A percentile compares a stretch with the other conserved stretches of the same genome.
These are phyloP conservation scores for Drosophila funebris DNA, from an alignment of 1,140 invertebrate species.

Conservation along the genomic window DNA sequence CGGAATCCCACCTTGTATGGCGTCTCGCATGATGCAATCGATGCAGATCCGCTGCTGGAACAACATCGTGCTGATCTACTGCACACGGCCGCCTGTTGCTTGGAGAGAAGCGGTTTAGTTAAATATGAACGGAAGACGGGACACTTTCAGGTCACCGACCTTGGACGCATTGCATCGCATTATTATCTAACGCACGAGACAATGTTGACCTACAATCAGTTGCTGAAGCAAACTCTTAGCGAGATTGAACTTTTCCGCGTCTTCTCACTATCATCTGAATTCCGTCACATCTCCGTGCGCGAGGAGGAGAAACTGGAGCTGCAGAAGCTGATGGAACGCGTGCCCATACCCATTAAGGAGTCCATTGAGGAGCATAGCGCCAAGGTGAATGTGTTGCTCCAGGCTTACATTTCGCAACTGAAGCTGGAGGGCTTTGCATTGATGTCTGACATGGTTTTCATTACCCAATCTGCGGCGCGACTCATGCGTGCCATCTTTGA, in stretches of 20 bases:
- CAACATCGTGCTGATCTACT: conserved; percentile 96
- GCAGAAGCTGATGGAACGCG: conserved; percentile 98
- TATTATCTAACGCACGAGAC: conserved; percentile 99
- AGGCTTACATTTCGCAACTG: conserved; percentile 99
- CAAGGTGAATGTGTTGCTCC: conserved; percentile 96
- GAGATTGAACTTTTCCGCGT: conserved; percentile 99
- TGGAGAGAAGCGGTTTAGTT: conserved; percentile 96
- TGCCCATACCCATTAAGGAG: conserved; percentile 99
- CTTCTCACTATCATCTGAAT: conserved; percentile 98
- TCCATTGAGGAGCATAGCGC: conserved; percentile 99
- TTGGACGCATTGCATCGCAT: conserved; percentile 98
- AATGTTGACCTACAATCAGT: conserved; percentile 98
- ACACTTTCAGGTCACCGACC: conserved; percentile 95
- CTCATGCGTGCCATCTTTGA: conserved; percentile 99
- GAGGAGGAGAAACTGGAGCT: conserved; percentile 99
- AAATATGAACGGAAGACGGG: conserved; percentile 99
- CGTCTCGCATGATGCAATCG: conserved; percentile 91
- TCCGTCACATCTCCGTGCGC: conserved; percentile 95
- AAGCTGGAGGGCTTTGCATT: conserved; percentile 99
- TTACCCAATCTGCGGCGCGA: conserved; percentile 98
- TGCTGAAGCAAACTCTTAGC: conserved; percentile 97
- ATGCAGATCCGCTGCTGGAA: conserved; percentile 93
- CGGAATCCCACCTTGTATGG: conserved; percentile 95
- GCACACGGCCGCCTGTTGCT: conserved; percentile 96
- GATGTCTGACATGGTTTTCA: conserved; percentile 99